phyloP scores from a whole-genome alignment of 1,140 invertebrate species.

The Battus philenor region DNA sequence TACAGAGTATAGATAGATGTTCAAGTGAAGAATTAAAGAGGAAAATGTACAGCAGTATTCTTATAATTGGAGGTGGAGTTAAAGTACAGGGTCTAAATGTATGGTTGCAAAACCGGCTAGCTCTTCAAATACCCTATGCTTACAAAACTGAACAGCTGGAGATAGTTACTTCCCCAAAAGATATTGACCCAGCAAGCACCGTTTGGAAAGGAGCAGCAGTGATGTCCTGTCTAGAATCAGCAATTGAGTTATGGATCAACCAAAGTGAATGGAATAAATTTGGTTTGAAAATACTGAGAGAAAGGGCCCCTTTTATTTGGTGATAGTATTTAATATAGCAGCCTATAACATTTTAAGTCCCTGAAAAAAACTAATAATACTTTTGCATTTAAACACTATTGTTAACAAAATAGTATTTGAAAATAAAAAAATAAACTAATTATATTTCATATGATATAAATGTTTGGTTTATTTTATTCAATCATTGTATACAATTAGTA shows the following conservation, averaged over 20 bases:
- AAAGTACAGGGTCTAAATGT: constrained; percentile 90
- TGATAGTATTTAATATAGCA: constrained; percentile 22
- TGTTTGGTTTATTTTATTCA: no score
- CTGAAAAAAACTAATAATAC: background rate
- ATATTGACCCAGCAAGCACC: constrained; percentile 92
- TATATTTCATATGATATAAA: no score
- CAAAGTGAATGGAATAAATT: constrained; percentile 90
- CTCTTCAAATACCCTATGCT: constrained; percentile 87
- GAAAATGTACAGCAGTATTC: constrained; percentile 95
- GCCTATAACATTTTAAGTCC: background rate
- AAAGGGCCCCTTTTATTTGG: constrained; percentile 86
- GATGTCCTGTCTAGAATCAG: constrained; percentile 93
- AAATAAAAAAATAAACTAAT: no score
- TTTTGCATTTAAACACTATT: background rate
- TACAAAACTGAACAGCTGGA: constrained; percentile 88
- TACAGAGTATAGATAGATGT: constrained; percentile 94
- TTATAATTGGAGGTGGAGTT: constrained; percentile 93
- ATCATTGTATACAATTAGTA: no score
- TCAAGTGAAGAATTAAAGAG: constrained; percentile 91
- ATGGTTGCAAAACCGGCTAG: constrained; percentile 93
- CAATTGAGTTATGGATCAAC: constrained; percentile 94
- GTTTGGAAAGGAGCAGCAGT: constrained; percentile 97
- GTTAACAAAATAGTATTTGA: background rate
- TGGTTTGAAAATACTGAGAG: constrained; percentile 90
- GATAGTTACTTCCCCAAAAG: constrained; percentile 89